A percentile compares a stretch with the other conserved stretches of the same genome.
These are phyloP conservation scores for Mormyrops attenuatus DNA, from an alignment of 2,797 vertebrate species.

Conservation along the genomic window DNA sequence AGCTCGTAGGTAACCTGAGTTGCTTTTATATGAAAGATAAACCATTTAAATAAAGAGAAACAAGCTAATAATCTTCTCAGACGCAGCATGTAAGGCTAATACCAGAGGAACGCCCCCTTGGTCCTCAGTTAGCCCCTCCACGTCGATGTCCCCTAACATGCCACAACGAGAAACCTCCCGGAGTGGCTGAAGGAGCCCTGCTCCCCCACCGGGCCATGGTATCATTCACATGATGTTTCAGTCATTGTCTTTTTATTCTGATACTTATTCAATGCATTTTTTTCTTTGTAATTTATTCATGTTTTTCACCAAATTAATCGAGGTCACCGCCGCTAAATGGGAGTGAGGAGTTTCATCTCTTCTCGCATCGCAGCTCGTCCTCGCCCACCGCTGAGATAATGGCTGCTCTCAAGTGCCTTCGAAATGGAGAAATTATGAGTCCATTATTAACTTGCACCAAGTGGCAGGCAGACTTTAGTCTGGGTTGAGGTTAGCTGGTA, in stretches of 20 bases:
- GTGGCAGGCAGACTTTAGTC: not conserved
- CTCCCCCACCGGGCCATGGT: not conserved
- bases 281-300: not conserved
- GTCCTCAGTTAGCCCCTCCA: not conserved
- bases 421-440: not conserved
- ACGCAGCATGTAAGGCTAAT: constrained; percentile 10
- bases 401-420: not conserved
- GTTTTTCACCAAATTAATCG: not conserved
- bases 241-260: not conserved
- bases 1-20: not conserved
- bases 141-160: not conserved
- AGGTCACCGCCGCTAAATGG: not conserved
- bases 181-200: not conserved
- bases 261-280: not conserved
- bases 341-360: too few relatives aligned
- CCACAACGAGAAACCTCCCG: not conserved
- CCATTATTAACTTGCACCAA: not conserved
- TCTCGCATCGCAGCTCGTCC: not conserved
- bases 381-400: not conserved
- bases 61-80: constrained; percentile 12
- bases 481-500: not conserved
- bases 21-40: not conserved
- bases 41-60: constrained; percentile 17
- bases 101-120: not conserved
- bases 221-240: not conserved